Evolutionary conservation across 1,140 invertebrate species (phyloP), one percentile per base, ranked within the genome.

Genomic region (Dufourea novaeangliae): DNA sequence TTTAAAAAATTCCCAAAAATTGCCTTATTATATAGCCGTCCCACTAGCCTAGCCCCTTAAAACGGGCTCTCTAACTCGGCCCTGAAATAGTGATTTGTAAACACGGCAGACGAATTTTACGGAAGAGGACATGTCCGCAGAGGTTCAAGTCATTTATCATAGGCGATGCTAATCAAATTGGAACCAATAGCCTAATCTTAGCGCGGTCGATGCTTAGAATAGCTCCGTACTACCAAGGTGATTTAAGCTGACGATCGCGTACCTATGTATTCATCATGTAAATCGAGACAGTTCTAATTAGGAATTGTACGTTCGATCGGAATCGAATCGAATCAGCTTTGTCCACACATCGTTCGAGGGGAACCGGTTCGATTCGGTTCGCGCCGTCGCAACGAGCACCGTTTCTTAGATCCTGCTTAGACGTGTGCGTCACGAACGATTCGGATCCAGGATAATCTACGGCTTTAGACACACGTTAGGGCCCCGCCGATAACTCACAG

Each of bases 381-480:
- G 52, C 27, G 54, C 29, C 7, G 54, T 22, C 7, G 66, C 68
- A 67, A 61, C 34, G 39, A 57, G 59, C 67, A 54, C n/a, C 73
- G 73, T 69, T 76, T 67, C 73, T n/a, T 69, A 76, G 66, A 76
- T 76, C 73, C 73, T 76, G 73, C 41, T 75, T 39, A 34, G 17
- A 25, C 57, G 29, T 39, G 32, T 44, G 62, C 20, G 62, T 75
- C 39, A 67, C 61, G 46, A 34, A 50, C 37, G n/a, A n/a, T 41
- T 29, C 54, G 41, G 66, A 76, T 54, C 73, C 50, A 76, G 73
- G 73, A 50, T 76, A 76, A 76, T 76, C 64, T 68, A 59, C 41
- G 41, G 54, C 59, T 50, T 29, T 12, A 76, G 54, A 39, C 50
- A 69, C 50, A 69, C 41, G 63, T 37, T 22, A 10, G 37, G 14